These are phyloP conservation scores for Trichonephila clavipes DNA, from an alignment of 1,140 invertebrate species.

Conservation along the genomic window DNA sequence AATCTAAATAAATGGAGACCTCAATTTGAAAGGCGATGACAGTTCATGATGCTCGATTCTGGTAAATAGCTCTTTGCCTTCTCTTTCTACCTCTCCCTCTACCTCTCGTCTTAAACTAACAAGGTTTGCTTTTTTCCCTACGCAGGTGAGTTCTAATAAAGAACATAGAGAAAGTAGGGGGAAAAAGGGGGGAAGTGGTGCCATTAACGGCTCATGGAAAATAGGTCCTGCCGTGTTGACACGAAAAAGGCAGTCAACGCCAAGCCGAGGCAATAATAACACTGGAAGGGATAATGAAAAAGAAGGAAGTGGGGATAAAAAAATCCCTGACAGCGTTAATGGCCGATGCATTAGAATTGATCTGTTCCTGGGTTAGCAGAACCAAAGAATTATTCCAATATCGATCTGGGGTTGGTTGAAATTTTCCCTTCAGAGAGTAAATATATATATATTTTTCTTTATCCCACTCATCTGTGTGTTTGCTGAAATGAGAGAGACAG, in stretches of 20 bases:
- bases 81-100: not conserved
- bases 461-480: too few species aligned
- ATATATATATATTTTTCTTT: not conserved
- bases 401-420: not conserved
- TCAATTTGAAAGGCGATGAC: conserved; percentile 32
- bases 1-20: conserved; percentile 41
- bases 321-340: conserved; percentile 1
- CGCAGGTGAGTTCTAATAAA: conserved; percentile 34
- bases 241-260: conserved; percentile 21
- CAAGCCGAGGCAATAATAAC: conserved; percentile 23
- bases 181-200: not conserved
- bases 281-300: conserved; percentile 14
- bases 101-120: conserved; percentile 16
- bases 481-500: too few species aligned
- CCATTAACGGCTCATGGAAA: conserved; percentile 45
- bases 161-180: not conserved
- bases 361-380: not conserved
- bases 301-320: conserved; percentile 8
- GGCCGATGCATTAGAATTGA: conserved; percentile 48
- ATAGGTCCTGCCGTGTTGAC: conserved; percentile 27
- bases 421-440: not conserved
- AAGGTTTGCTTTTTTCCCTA: conserved; percentile 7
- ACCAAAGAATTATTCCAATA: conserved; percentile 36
- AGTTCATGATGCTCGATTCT: conserved; percentile 19
- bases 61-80: not conserved